These are phyloP conservation scores for Caerostris darwini DNA, from an alignment of 1,140 invertebrate species.

Conservation along the genomic window DNA sequence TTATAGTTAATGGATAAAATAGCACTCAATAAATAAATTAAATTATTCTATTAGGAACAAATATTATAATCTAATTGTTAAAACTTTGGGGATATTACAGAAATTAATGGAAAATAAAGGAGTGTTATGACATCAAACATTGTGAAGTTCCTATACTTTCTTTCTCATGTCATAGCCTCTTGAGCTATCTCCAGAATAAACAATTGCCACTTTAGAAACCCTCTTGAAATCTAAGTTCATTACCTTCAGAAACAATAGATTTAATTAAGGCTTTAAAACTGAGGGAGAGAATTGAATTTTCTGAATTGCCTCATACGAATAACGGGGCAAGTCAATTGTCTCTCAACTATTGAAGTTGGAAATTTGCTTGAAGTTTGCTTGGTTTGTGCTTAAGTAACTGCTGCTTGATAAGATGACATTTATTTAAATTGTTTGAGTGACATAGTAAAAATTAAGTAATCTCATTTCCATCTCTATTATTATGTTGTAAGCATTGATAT, in stretches of 20 bases:
- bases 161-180: neutral
- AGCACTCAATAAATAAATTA: neutral
- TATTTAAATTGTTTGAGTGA: neutral
- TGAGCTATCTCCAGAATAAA: conserved; percentile 14
- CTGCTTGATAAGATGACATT: neutral
- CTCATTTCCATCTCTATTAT: no score
- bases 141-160: neutral
- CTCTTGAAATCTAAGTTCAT: conserved; percentile 42
- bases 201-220: conserved; percentile 22
- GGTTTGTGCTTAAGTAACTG: neutral
- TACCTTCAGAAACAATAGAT: conserved; percentile 5
- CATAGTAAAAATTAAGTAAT: no score
- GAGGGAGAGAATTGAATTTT: conserved; percentile 15
- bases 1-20: no score
- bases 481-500: no score
- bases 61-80: neutral
- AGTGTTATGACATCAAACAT: conserved; percentile 11
- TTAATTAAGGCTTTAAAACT: conserved; percentile 40
- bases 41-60: neutral
- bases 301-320: neutral
- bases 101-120: neutral
- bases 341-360: neutral
- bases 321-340: conserved; percentile 21
- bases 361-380: neutral
- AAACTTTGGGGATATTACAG: neutral